Base-by-base conservation (phyloP, 2,797 vertebrate genomes). In the Pelobates cultripes region DNA sequence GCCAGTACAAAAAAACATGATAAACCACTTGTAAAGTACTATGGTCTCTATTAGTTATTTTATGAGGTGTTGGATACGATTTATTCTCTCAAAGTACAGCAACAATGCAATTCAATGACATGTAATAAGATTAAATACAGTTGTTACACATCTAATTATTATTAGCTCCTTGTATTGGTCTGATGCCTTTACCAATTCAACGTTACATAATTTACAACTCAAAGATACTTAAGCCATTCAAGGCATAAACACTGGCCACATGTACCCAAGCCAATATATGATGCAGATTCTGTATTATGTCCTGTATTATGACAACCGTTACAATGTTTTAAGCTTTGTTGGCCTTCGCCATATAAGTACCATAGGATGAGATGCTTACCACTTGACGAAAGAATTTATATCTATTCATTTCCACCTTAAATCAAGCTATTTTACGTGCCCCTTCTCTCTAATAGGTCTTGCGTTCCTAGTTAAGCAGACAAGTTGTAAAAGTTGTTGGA, bases 161-260 rank as follows among this genome's bases (percentile, higher is more conserved):
- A 85, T 85, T 86, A 88, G 80, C 88, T 86, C 87, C 88, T 88
- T 77, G 71, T 85, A 86, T 86, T 79, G 70, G 79, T 87, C 85
- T 75, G 89, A 86, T 88, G 87, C 85, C 87, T 71, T 86, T 89
- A 90, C 88, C 47, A 51, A 51, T 51, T 3, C 47, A 51, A 51
- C 5, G 47, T 51, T 51, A 51, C 10, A 51, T 5, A 10, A 73
- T 57, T 68, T n/a, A 73, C 15, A n/a, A 5, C 42, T 51, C 71
- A 40, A 3, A 57, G 40, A 73, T 10, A 73, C 14, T 42, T 13
- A 73, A 73, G 28, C 28, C 40, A 43, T 88, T 88, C 80, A 91
- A 85, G 85, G 88, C 85, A 87, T 87, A 90, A 90, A 88, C 66
- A 84, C n/a, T 79, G 89, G 90, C 91, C 89, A 92, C 86, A 81